Percentiles rank a stretch among this genome's conserved stretches.
Conservation (phyloP, 2,888 invertebrate species). For the Drosophila sordidapex region DNA sequence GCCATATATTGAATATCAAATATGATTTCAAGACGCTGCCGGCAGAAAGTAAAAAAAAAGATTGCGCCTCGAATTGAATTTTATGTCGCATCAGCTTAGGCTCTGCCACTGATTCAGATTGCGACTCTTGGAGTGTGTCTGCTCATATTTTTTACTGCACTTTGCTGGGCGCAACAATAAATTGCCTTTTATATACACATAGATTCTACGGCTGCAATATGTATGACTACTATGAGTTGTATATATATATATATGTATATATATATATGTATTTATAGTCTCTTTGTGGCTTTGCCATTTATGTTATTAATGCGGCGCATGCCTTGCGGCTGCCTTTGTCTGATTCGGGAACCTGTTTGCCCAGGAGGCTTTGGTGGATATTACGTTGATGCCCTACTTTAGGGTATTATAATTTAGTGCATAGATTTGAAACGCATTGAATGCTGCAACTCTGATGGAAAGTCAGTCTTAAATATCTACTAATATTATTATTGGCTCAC, state of each 20-base stretch:
- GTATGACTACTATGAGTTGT: slow-evolving; percentile 43
- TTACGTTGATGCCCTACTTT: slow-evolving; percentile 25
- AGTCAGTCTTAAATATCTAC: background rate
- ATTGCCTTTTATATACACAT: slow-evolving; percentile 61
- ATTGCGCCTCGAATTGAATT: slow-evolving; percentile 68
- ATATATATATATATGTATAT: slow-evolving; percentile 15
- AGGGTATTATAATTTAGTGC: background rate
- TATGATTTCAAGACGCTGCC: slow-evolving; percentile 62
- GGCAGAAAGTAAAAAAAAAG: slow-evolving; percentile 25
- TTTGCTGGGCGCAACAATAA: slow-evolving; percentile 62
- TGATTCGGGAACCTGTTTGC: slow-evolving; percentile 68
- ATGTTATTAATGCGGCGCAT: slow-evolving; percentile 64
- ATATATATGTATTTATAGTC: slow-evolving; percentile 23
- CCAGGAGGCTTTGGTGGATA: slow-evolving; percentile 52
- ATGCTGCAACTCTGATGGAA: background rate
- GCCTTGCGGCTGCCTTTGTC: slow-evolving; percentile 60
- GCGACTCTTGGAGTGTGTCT: slow-evolving; percentile 6
- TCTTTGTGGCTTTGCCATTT: slow-evolving; percentile 70
- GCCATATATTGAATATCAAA: slow-evolving; percentile 63
- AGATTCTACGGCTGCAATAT: slow-evolving; percentile 69
- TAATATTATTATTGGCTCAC: background rate
- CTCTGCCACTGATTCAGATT: slow-evolving; percentile 11
- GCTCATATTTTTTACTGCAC: slow-evolving; percentile 49
- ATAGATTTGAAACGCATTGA: background rate
- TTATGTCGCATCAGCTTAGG: slow-evolving; percentile 62